Evolutionary conservation across 1,140 invertebrate genomes (phyloP), one percentile per base, ranked within the genome.

Genomic region (Zaprionus africanus): DNA sequence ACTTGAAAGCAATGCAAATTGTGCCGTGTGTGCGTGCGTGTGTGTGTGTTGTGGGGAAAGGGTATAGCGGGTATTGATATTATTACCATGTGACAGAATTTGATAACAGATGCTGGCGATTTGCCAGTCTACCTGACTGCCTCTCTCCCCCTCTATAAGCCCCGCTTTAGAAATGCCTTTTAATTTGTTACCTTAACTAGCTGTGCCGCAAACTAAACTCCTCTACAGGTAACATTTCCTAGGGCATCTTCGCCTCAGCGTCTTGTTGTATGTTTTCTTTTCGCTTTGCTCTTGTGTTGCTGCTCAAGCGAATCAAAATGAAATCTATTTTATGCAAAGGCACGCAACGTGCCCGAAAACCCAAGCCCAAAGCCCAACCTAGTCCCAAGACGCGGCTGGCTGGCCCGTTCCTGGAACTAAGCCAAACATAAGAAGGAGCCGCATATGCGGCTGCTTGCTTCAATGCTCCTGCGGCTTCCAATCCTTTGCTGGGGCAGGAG

Each of bases 291-390:
- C 54, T 68, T 53, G 36, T 73, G 43, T 41, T 75, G 58, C 41
- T 69, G 72, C 69, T 70, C 62, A 73, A 69, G 76, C 67, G 78
- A 88, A 76, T 84, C 81, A 90, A 79, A 85, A 90, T 79, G 76
- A 76, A 88, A 88, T 88, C 79, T 85, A 90, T 88, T 90, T 88
- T 88, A 90, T 90, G 78, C 85, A 77, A 75, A 85, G 75, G 85
- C 85, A 90, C 85, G 85, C 75, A 79, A 38, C 73, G 63, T 49
- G 22, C 46, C 60, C 68, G 1, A 22, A 59, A 34, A 49, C 54
- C 53, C 34, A 51, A 41, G 60, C 71, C 46, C 26, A 65, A 24
- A 5, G 13, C 46, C 49, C 61, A 22, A n/a, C 1, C 58, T 5
- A 28, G 9, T 41, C 58, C 22, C 34, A 26, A 51, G 46, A 22